Conservation (phyloP, 2,888 invertebrate genomes). For the Troides helena region DNA sequence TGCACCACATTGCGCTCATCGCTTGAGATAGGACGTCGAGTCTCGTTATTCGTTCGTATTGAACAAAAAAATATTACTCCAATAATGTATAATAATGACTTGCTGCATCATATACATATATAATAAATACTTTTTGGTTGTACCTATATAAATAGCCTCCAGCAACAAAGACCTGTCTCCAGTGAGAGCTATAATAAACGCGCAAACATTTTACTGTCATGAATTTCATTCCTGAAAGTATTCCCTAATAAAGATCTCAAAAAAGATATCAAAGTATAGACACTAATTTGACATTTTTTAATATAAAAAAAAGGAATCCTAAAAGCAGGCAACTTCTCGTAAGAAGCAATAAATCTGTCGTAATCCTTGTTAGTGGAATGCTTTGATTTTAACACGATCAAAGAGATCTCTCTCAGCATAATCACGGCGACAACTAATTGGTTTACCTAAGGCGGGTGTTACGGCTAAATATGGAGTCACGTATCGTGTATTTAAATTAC, state of each 20-base stretch:
- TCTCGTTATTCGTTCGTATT: no score
- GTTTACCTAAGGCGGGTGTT: constrained; percentile 49
- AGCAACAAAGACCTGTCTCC: no score
- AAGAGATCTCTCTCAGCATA: constrained; percentile 58
- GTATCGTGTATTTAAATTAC: constrained; percentile 42
- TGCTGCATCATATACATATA: no score
- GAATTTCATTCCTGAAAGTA: neutral
- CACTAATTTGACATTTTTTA: constrained; percentile 27
- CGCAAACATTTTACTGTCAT: neutral
- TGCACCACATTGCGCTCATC: no score
- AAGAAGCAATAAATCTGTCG: constrained; percentile 71
- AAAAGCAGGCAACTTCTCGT: constrained; percentile 56
- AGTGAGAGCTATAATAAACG: no score
- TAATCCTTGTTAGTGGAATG: constrained; percentile 66
- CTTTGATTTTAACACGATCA: constrained; percentile 72
- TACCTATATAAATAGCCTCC: no score
- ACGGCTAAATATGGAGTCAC: constrained; percentile 52
- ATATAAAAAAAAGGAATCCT: constrained; percentile 45
- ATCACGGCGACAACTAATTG: constrained; percentile 70
- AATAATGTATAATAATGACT: no score
- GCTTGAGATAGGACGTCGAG: no score
- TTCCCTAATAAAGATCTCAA: constrained; percentile 1
- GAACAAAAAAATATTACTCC: no score
- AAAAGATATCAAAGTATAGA: constrained; percentile 14
- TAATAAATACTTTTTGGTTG: no score